phyloP scores from a whole-genome alignment of 2,113 vertebrate species.

The Acanthisitta chloris region DNA sequence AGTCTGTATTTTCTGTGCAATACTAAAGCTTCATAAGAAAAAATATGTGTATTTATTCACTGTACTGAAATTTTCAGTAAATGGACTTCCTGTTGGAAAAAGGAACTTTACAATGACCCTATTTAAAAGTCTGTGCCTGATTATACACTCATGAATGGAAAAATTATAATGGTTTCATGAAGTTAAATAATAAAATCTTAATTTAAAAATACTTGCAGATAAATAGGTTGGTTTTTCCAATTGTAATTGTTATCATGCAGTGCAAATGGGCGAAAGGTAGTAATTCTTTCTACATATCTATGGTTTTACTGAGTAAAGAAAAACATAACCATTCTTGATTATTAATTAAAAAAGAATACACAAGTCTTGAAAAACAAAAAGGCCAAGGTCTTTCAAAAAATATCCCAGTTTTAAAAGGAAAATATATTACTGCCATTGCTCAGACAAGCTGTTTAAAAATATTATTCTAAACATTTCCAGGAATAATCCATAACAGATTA shows the following conservation, averaged over 20 bases:
- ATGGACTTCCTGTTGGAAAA: background rate
- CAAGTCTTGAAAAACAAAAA: background rate
- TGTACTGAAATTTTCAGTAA: constrained; percentile 20
- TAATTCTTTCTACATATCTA: background rate
- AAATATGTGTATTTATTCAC: background rate
- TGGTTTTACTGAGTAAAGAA: background rate
- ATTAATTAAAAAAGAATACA: background rate
- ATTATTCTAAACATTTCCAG: background rate
- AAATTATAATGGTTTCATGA: background rate
- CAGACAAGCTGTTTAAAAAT: background rate
- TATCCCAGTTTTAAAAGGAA: background rate
- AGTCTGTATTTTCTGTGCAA: background rate
- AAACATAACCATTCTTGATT: background rate
- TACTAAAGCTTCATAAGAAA: background rate
- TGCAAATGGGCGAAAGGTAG: background rate
- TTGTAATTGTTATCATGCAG: background rate
- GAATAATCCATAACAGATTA: background rate
- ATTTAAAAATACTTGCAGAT: background rate
- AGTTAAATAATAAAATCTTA: background rate
- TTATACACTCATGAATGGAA: background rate
- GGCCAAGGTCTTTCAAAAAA: background rate
- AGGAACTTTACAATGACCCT: background rate
- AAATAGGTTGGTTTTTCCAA: background rate
- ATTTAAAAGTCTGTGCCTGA: background rate
- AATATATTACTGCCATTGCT: background rate